Evolutionary conservation across 2,888 invertebrate genomes (phyloP).

Genomic region (Galeopsomyia nigrocyanea): DNA sequence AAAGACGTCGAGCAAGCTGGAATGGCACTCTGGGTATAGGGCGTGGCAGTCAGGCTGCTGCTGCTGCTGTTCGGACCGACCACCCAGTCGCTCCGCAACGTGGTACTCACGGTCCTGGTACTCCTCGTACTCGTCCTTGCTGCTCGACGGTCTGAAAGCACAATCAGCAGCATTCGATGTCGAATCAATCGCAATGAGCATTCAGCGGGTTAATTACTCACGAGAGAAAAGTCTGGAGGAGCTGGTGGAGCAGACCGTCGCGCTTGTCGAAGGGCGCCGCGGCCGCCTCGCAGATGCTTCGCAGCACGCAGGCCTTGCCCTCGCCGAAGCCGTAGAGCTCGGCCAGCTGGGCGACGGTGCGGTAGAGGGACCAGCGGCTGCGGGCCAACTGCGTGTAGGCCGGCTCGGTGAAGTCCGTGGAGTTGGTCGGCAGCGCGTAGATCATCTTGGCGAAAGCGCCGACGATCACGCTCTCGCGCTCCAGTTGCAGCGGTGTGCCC

Average conservation of each 20-base stretch:
- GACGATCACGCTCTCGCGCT: constrained; percentile 66
- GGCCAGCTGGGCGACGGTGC: constrained; percentile 73
- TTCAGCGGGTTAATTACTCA: too few species aligned
- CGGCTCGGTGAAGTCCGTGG: constrained; percentile 63
- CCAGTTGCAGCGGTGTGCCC: constrained; percentile 67
- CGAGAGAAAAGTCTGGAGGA: constrained; percentile 82
- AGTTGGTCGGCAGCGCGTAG: constrained; percentile 66
- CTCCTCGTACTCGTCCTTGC: constrained; percentile 75
- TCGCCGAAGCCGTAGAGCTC: constrained; percentile 64
- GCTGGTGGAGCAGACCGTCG: constrained; percentile 81
- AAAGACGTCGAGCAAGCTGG: constrained; percentile 74
- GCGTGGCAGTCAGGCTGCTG: constrained; percentile 69
- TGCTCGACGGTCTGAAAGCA: constrained; percentile 75
- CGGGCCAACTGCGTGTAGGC: constrained; percentile 36
- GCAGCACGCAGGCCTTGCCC: constrained; percentile 78
- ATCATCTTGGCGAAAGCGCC: constrained; percentile 67
- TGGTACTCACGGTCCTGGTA: constrained; percentile 81
- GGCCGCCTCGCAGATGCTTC: constrained; percentile 84
- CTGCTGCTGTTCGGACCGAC: constrained; percentile 57
- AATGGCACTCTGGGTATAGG: constrained; percentile 76
- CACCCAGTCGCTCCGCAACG: constrained; percentile 80
- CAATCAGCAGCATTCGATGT: too few species aligned
- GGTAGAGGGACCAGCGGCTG: constrained; percentile 77
- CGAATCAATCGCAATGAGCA: too few species aligned
- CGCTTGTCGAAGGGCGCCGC: constrained; percentile 77